Percentiles rank a stretch among this genome's conserved stretches.
These are phyloP conservation scores for Phataginus tricuspis DNA, from an alignment of 2,797 vertebrate species.

Conservation along the genomic window DNA sequence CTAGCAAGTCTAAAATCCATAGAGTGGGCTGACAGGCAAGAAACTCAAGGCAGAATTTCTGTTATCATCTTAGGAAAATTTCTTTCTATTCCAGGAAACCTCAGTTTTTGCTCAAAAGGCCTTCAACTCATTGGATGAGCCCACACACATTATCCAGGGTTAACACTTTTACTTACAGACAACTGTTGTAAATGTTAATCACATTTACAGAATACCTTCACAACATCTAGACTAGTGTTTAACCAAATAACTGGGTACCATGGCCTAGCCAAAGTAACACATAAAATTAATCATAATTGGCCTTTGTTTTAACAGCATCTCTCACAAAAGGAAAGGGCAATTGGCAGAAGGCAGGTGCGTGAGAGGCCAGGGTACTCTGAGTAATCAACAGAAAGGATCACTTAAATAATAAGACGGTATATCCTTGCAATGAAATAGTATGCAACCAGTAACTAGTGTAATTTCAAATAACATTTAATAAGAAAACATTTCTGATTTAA, in stretches of 20 bases:
- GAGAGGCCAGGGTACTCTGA: neutral
- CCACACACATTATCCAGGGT: neutral
- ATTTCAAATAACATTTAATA: constrained; percentile 8
- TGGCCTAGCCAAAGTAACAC: neutral
- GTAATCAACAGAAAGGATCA: neutral
- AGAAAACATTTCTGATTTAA: neutral
- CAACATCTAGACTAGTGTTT: neutral
- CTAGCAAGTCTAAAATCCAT: neutral
- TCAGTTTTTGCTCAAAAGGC: neutral
- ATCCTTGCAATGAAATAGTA: neutral
- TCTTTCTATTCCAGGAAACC: neutral
- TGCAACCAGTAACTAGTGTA: neutral
- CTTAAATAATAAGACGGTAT: constrained; percentile 12
- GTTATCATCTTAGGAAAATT: neutral
- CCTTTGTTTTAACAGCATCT: neutral
- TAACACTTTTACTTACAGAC: neutral
- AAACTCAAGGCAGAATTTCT: neutral
- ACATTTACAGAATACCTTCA: neutral
- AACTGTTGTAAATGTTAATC: neutral
- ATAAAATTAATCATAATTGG: neutral
- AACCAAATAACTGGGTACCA: neutral
- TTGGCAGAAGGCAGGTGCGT: neutral
- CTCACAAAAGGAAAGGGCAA: constrained; percentile 11
- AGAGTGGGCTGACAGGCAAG: neutral
- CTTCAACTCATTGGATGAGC: neutral